Percentiles rank a stretch among this genome's conserved stretches.
phyloP scores from a whole-genome alignment of 2,888 invertebrate species.

The Hydraecia micacea region DNA sequence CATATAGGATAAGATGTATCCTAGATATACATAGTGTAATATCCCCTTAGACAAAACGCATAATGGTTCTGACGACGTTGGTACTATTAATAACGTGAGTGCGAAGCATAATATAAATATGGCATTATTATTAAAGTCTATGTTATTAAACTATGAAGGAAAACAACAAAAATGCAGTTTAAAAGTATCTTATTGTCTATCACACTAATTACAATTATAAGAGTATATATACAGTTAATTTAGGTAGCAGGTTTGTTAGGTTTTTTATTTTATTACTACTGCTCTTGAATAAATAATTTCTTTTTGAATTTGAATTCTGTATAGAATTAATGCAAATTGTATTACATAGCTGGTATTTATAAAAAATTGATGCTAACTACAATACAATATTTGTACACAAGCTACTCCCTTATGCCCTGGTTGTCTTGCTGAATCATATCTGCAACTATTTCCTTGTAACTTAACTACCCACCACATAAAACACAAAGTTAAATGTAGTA shows the following conservation, averaged over 20 bases:
- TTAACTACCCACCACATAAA: not conserved
- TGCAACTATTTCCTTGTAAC: not conserved
- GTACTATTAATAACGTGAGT: not conserved
- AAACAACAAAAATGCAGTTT: constrained; percentile 33
- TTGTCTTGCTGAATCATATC: constrained; percentile 6
- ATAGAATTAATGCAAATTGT: constrained; percentile 7
- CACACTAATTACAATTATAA: constrained; percentile 40
- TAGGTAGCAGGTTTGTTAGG: constrained; percentile 35
- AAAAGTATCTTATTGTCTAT: constrained; percentile 53
- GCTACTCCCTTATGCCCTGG: not conserved
- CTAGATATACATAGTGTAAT: not conserved
- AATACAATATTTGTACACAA: constrained; percentile 3
- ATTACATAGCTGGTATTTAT: not conserved
- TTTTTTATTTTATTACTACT: constrained; percentile 1
- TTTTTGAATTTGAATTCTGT: constrained; percentile 8
- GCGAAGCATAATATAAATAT: not conserved
- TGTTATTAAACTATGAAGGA: not conserved
- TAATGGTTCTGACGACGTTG: not conserved
- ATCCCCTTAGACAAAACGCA: not conserved
- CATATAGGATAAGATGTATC: not conserved
- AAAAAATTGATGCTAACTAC: not conserved
- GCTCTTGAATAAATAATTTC: constrained; percentile 17
- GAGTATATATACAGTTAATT: constrained; percentile 47
- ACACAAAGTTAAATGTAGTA: constrained; percentile 6
- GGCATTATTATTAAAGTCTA: not conserved